Evolutionary conservation across 2,113 vertebrate genomes (phyloP).

Genomic region (Acanthisitta chloris): DNA sequence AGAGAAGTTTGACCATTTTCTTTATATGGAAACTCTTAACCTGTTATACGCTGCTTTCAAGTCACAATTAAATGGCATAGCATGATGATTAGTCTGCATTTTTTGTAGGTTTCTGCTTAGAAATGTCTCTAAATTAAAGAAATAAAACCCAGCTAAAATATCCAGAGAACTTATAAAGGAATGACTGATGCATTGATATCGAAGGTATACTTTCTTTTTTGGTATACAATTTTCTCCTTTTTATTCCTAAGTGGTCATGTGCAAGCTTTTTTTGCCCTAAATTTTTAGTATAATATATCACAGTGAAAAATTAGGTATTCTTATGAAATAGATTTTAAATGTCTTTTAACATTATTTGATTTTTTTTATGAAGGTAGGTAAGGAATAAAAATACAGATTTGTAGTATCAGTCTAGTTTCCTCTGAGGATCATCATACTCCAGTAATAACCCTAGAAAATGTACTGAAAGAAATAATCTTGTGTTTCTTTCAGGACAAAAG

Average conservation of each 20-base stretch:
- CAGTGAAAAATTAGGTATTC: rapidly evolving
- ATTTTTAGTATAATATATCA: not conserved
- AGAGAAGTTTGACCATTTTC: not conserved
- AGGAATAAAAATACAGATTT: not conserved
- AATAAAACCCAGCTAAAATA: not conserved
- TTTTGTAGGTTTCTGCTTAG: not conserved
- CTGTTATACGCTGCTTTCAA: not conserved
- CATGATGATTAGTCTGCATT: not conserved
- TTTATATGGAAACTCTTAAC: not conserved
- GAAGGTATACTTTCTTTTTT: not conserved
- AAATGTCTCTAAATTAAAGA: not conserved
- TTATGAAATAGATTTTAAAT: not conserved
- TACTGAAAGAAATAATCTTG: not conserved
- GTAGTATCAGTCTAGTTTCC: not conserved
- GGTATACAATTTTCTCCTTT: not conserved
- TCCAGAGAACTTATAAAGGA: not conserved
- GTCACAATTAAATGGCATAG: not conserved
- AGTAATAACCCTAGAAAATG: not conserved
- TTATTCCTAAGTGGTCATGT: not conserved
- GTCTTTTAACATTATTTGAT: not conserved
- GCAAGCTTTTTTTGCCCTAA: not conserved
- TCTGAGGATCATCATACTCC: not conserved
- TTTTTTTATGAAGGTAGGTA: not conserved
- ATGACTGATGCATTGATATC: not conserved
- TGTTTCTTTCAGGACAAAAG: not conserved